Evolutionary conservation across 2,888 invertebrate species (phyloP).

Genomic region (Acronicta psi): DNA sequence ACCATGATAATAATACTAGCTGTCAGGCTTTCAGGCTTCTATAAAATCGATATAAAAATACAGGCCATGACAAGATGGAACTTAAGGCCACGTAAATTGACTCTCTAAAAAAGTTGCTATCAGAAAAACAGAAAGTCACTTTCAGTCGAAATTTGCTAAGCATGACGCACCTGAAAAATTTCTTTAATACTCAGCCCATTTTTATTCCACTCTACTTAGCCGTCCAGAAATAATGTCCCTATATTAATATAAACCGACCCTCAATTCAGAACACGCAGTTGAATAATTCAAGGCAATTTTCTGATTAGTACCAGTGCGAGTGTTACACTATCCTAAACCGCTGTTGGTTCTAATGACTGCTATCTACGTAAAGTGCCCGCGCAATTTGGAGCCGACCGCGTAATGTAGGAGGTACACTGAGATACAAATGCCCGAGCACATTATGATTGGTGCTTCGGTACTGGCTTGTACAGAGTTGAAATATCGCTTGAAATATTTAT

Average conservation of each 20-base stretch:
- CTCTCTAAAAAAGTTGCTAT: constrained; percentile 13
- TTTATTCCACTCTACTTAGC: constrained; percentile 36
- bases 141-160: constrained; percentile 29
- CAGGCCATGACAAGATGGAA: background rate
- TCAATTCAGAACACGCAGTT: constrained; percentile 44
- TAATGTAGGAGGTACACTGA: constrained; percentile 48
- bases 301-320: constrained; percentile 54
- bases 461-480: constrained; percentile 11
- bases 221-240: constrained; percentile 34
- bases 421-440: constrained; percentile 3
- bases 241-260: constrained; percentile 53
- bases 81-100: background rate
- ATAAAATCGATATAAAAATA: background rate
- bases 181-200: constrained; percentile 34
- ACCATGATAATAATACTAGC: too few relatives aligned
- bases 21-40: background rate
- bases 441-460: constrained; percentile 22
- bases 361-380: constrained; percentile 55
- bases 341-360: constrained; percentile 53
- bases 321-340: constrained; percentile 56
- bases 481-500: constrained; percentile 50
- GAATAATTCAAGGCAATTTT: constrained; percentile 59
- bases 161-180: constrained; percentile 38
- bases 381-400: constrained; percentile 45
- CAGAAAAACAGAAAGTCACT: constrained; percentile 16